phyloP scores from a whole-genome alignment of 2,888 invertebrate genomes.

The Teinopalpus imperialis region DNA sequence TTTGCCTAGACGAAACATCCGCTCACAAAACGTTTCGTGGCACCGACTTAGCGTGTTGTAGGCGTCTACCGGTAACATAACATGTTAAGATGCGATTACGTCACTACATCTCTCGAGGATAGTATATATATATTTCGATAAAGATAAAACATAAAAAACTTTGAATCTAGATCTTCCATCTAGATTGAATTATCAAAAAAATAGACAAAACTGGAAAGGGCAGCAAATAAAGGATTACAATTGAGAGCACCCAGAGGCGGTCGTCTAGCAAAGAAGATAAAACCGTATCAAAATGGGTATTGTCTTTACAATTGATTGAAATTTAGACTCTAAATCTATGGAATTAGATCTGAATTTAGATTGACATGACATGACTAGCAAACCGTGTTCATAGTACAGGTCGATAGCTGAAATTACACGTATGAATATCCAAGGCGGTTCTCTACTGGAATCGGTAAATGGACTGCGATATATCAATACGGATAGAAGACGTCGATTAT shows the following conservation, averaged over 20 bases:
- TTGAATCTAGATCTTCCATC: constrained; percentile 2
- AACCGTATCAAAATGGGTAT: constrained; percentile 20
- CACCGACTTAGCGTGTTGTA: no score
- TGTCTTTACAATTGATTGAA: neutral
- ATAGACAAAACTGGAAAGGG: neutral
- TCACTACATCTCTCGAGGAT: no score
- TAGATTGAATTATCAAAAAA: constrained; percentile 14
- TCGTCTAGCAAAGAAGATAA: constrained; percentile 15
- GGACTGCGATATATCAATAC: constrained; percentile 16
- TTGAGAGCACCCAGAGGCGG: constrained; percentile 5
- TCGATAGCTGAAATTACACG: constrained; percentile 21
- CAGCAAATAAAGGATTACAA: constrained; percentile 9
- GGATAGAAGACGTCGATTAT: constrained; percentile 20
- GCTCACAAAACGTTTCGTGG: no score
- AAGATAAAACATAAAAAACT: constrained; percentile 1
- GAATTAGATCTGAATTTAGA: neutral
- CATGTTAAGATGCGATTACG: no score
- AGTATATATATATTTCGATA: no score
- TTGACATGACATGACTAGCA: neutral
- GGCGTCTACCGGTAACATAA: no score
- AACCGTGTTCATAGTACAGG: constrained; percentile 9
- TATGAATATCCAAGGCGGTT: constrained; percentile 19
- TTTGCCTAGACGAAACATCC: no score
- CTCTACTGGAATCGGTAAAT: constrained; percentile 9
- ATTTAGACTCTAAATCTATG: neutral